Conservation (phyloP, 2,888 invertebrate species). For the Drosophila rellima region DNA sequence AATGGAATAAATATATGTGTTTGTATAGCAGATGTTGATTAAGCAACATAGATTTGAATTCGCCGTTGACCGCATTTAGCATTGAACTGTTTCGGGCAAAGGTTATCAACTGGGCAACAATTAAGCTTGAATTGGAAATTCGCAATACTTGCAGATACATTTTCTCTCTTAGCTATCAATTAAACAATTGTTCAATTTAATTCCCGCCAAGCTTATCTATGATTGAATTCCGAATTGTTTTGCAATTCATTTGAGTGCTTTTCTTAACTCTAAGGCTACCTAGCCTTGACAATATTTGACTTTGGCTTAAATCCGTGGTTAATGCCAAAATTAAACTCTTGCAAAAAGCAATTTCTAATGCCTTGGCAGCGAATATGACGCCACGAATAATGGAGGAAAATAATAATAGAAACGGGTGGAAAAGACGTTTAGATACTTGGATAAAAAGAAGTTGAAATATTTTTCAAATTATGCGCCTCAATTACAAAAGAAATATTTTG, state of each 20-base stretch:
- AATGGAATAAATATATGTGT: conserved; percentile 1
- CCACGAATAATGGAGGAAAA: neutral
- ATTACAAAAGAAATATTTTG: conserved; percentile 48
- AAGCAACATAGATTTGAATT: conserved; percentile 28
- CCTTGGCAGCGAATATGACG: too few relatives aligned
- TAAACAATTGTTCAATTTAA: neutral
- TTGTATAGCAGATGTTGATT: conserved; percentile 27
- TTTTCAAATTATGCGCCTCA: conserved; percentile 43
- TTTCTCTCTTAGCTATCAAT: neutral
- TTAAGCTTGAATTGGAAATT: conserved; percentile 14
- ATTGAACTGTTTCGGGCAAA: conserved; percentile 61
- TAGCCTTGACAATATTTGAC: neutral
- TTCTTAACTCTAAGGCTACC: neutral
- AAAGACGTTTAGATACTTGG: conserved; percentile 11
- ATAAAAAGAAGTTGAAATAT: conserved; percentile 22
- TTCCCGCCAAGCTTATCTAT: neutral
- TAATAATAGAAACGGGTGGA: too few relatives aligned
- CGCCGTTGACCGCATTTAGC: conserved; percentile 66
- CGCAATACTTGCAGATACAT: conserved; percentile 24
- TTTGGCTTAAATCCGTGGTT: conserved; percentile 1
- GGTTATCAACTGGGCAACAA: conserved; percentile 59
- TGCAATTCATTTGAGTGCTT: conserved; percentile 1
- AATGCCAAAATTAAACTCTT: neutral
- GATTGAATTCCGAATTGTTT: neutral
- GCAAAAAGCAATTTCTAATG: neutral